These are phyloP conservation scores for Galagoides demidoff DNA, from an alignment of 2,797 vertebrate genomes.

Conservation along the genomic window DNA sequence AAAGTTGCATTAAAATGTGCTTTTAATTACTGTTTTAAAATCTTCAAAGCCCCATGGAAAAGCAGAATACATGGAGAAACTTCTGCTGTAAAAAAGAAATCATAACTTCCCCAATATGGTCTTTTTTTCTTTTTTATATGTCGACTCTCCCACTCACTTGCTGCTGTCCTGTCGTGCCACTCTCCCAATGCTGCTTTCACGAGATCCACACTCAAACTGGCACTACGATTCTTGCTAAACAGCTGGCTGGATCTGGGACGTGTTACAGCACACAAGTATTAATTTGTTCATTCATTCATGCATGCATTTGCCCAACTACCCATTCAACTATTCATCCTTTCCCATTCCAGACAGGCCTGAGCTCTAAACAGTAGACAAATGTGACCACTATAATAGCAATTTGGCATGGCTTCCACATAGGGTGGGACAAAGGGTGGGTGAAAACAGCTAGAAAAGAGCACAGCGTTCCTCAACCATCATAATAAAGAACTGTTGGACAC, in stretches of 20 bases:
- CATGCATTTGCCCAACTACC: neutral
- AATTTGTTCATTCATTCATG: neutral
- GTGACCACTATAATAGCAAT: neutral
- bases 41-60: constrained; percentile 15
- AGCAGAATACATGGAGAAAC: neutral
- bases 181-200: neutral
- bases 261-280: neutral
- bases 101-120: neutral
- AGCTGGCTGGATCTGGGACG: neutral
- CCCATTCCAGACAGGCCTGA: neutral
- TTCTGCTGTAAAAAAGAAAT: constrained; percentile 61
- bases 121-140: neutral
- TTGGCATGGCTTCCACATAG: neutral
- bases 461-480: neutral
- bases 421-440: neutral
- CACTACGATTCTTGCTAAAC: neutral
- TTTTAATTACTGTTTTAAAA: neutral
- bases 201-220: neutral
- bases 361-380: neutral
- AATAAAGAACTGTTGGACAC: neutral
- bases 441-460: neutral
- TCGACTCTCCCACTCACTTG: neutral
- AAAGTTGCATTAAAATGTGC: neutral
- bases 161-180: neutral
- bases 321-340: neutral